These are phyloP conservation scores for Sarotherodon lohbergeri DNA, from an alignment of 2,113 vertebrate species.

Conservation along the genomic window DNA sequence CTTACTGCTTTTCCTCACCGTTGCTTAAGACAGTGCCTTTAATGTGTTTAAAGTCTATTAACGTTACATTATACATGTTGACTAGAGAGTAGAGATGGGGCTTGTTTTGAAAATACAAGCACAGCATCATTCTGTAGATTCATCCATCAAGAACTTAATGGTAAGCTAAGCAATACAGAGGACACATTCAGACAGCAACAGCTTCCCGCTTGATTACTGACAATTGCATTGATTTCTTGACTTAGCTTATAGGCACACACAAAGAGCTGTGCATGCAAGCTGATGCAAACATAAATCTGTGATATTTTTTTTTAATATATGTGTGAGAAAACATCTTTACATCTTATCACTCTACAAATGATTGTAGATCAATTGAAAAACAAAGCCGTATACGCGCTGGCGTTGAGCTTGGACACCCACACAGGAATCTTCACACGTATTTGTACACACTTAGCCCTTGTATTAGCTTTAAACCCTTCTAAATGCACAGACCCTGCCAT, in stretches of 20 bases:
- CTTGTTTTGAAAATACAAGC: conserved; percentile 23
- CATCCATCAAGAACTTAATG: conserved; percentile 52
- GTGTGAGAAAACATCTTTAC: background rate
- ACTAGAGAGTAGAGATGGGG: conserved; percentile 1
- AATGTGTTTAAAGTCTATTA: conserved; percentile 43
- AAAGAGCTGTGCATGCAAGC: background rate
- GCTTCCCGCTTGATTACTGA: background rate
- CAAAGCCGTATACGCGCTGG: background rate
- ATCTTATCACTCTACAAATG: background rate
- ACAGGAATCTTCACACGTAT: background rate
- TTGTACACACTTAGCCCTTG: background rate
- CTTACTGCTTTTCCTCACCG: background rate
- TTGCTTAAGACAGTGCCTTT: conserved; percentile 20
- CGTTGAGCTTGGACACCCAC: background rate
- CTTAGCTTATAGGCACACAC: background rate
- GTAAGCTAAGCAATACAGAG: conserved; percentile 22
- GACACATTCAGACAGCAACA: conserved; percentile 18
- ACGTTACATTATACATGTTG: conserved; percentile 34
- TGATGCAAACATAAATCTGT: background rate
- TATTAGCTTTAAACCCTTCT: background rate
- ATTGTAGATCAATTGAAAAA: background rate
- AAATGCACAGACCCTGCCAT: background rate
- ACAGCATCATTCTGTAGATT: conserved; percentile 13
- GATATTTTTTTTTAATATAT: background rate
- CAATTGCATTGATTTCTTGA: conserved; percentile 13